Base-by-base conservation (phyloP, 2,888 invertebrate species). In the Ariolimax columbianus region DNA sequence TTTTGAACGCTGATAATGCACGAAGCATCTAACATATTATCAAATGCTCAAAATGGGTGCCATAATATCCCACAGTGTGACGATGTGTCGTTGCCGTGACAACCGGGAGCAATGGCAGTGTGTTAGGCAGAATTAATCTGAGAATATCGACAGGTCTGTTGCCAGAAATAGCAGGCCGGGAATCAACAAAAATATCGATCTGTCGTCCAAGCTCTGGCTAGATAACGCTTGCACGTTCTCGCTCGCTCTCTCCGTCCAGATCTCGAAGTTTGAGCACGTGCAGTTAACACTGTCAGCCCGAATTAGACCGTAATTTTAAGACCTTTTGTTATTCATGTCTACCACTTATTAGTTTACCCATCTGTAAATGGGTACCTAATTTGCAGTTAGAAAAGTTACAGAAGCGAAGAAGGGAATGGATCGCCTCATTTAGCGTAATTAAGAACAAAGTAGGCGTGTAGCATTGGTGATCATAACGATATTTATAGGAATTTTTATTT, bases 41-140 rank as follows among this genome's bases (percentile, higher is more conserved):
- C 3, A 11, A 70, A 36, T 70, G 70, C 3, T 36, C 33, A 36
- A 30, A 33, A 3, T 14, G 70, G 38, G 1, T 70, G 14, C 70
- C 70, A 19, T 70, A 70, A 38, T 33, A 4, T 70, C 6, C 17
- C 14, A 55, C 70, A 70, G 33, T 55, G 33, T 55, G 51, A 55
- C 47, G 47, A 75, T n/a, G 26, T 26, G 9, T 77, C 19, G 77
- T 77, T 77, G 51, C 55, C 77, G 33, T 77, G 77, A 77, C 77
- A 33, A 77, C 77, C 1, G n/a, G 55, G 51, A 47, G 70, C 19
- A 33, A 0, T 70, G 1, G 1, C 1, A 38, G 19, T 17, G 38
- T 30, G 63, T 70, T 70, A 70, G 70, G 70, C 70, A 70, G 70
- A 36, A 14, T 7, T 63, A 70, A 38, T 36, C 17, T 36, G 70